phyloP scores from a whole-genome alignment of 1,140 invertebrate species.

The Physella acuta region DNA sequence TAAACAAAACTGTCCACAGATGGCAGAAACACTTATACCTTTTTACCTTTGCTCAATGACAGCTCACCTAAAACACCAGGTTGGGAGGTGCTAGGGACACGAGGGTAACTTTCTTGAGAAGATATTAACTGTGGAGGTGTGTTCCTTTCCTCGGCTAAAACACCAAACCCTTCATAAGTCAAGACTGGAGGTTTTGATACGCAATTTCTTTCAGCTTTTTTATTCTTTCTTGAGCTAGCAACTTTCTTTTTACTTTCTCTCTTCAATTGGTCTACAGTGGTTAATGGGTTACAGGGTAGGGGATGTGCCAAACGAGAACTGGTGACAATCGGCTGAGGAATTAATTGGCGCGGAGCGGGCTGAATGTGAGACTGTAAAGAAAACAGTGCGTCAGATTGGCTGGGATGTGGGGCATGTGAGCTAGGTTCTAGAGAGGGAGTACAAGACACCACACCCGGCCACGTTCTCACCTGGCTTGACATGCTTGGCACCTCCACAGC shows the following conservation, averaged over 20 bases:
- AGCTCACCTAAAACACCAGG: constrained; percentile 26
- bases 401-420: too few relatives aligned
- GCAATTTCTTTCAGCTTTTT: background rate
- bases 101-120: constrained; percentile 18
- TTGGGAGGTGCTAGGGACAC: constrained; percentile 9
- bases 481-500: constrained; percentile 15
- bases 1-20: background rate
- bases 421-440: too few relatives aligned
- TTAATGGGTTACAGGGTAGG: background rate
- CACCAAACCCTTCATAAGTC: background rate
- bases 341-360: constrained; percentile 28
- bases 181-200: constrained; percentile 14
- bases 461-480: constrained; percentile 22
- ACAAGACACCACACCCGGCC: constrained; percentile 3
- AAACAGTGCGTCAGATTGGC: too few relatives aligned
- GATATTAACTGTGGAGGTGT: constrained; percentile 27
- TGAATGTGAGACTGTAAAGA: background rate
- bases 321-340: constrained; percentile 43
- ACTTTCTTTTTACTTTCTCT: background rate
- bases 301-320: constrained; percentile 34
- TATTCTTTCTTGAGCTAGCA: background rate
- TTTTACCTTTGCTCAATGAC: constrained; percentile 35
- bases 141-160: constrained; percentile 9
- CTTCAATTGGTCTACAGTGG: too few relatives aligned
- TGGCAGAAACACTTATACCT: constrained; percentile 31